Base-by-base conservation (phyloP, 2,113 vertebrate genomes). In the Pseudorhombus dupliciocellatus region DNA sequence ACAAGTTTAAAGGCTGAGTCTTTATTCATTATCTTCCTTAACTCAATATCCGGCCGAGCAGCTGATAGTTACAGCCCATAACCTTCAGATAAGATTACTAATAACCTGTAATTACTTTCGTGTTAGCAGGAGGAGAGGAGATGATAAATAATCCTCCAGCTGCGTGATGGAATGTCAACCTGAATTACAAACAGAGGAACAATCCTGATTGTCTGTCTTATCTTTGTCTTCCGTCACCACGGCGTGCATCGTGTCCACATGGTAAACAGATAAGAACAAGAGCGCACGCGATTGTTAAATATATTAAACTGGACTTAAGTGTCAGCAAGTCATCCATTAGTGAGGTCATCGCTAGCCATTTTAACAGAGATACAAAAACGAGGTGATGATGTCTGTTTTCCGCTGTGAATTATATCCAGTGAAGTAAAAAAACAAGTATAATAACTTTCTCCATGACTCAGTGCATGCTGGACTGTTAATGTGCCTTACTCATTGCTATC, bases 81-180 rank as follows among this genome's bases (percentile, higher is more conserved):
- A 87, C 63, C 59, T 85, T 85, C 73, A 79, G 80, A 77, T 89
- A 84, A 88, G 84, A 89, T 89, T 79, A 88, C 81, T 89, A 89
- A 88, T 90, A 86, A 89, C 73, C 68, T 87, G 74, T 87, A 83
- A 88, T 92, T 85, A 71, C 70, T 59, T 80, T 80, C 54, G 66
- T 69, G 64, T 83, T 63, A 44, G 50, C 24, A 37, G 12, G 60
- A 56, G 40, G 24, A 53, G 46, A 70, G 25, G 44, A 20, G 30
- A 64, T 15, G 26, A 57, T 18, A 50, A 46, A 77, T 61, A 14
- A 44, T 44, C 40, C 40, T 44, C 40, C 40, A 50, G 46, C 80
- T 75, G 53, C 21, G 7, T 62, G 25, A 42, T 22, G 63, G 73
- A 73, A 83, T 80, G 77, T 70, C 73, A 59, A 79, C 48, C 66